Conservation (phyloP, 2,113 vertebrate genomes). For the Opisthocomus hoazin region DNA sequence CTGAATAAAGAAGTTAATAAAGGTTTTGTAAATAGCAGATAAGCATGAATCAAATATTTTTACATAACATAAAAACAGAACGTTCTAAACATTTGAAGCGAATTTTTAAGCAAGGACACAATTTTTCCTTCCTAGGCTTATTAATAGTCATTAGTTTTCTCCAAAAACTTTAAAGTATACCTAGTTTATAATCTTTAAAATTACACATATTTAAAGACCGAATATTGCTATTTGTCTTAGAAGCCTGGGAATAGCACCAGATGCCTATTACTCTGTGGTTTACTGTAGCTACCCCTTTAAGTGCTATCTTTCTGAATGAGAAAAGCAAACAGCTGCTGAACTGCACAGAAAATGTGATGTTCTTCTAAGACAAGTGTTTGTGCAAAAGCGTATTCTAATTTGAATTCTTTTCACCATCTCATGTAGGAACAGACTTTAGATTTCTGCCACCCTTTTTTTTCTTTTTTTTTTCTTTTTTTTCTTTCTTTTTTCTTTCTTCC, state of each 20-base stretch:
- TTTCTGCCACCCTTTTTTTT: neutral
- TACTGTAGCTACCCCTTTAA: neutral
- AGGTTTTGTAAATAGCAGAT: conserved; percentile 19
- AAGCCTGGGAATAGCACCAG: conserved; percentile 15
- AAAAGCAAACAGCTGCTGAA: conserved; percentile 17
- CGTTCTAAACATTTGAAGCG: neutral
- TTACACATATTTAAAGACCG: neutral
- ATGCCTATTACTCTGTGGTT: neutral
- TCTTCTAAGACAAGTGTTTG: neutral
- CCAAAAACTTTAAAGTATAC: neutral
- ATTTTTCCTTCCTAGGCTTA: neutral
- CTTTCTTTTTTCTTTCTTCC: neutral
- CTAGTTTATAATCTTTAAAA: neutral
- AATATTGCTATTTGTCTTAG: neutral
- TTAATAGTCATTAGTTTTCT: neutral
- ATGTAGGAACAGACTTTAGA: neutral
- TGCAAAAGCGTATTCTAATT: neutral
- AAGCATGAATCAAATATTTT: neutral
- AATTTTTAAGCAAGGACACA: neutral
- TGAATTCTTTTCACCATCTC: neutral
- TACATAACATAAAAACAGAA: neutral
- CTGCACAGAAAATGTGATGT: neutral
- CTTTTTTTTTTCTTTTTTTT: rapidly evolving
- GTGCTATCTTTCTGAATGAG: conserved; percentile 20
- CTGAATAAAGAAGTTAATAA: conserved; percentile 3